Percentiles rank a stretch among this genome's conserved stretches.
These are phyloP conservation scores for Corythucha ciliata DNA, from an alignment of 2,888 invertebrate species.

Conservation along the genomic window DNA sequence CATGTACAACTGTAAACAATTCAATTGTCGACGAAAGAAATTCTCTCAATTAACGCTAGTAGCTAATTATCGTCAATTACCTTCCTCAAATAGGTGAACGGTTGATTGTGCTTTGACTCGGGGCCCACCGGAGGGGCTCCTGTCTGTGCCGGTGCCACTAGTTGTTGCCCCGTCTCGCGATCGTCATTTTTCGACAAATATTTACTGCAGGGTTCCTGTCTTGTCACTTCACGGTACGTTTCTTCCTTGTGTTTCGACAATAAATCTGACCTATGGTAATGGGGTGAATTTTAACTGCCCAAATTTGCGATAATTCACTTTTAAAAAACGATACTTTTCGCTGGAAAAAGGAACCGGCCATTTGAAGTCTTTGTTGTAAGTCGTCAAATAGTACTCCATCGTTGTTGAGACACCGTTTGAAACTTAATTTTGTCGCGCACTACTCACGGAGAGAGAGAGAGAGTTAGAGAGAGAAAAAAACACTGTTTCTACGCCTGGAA, in stretches of 20 bases:
- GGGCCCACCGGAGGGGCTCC: constrained; percentile 22
- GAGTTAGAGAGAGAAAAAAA: too few relatives aligned
- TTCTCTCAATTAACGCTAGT: neutral
- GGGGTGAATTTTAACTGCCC: too few relatives aligned
- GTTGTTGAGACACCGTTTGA: neutral
- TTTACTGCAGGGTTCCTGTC: too few relatives aligned
- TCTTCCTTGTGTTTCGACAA: neutral
- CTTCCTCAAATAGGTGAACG: constrained; percentile 25
- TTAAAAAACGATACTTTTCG: constrained; percentile 14
- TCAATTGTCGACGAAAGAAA: neutral
- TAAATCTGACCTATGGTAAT: neutral
- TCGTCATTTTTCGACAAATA: too few relatives aligned
- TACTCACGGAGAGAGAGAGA: too few relatives aligned
- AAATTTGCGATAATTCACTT: too few relatives aligned
- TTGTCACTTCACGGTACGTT: neutral
- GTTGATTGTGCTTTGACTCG: constrained; percentile 26
- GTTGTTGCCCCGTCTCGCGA: too few relatives aligned
- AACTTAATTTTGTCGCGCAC: too few relatives aligned
- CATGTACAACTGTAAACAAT: constrained; percentile 21
- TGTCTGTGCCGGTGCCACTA: constrained; percentile 20
- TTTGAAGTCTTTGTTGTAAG: constrained; percentile 29
- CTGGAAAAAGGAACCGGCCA: constrained; percentile 24
- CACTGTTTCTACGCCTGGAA: too few relatives aligned
- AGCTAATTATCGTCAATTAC: constrained; percentile 6
- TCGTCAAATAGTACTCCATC: constrained; percentile 29